Conservation (phyloP, 2,797 vertebrate species). For the Microctenopoma lineatum region DNA sequence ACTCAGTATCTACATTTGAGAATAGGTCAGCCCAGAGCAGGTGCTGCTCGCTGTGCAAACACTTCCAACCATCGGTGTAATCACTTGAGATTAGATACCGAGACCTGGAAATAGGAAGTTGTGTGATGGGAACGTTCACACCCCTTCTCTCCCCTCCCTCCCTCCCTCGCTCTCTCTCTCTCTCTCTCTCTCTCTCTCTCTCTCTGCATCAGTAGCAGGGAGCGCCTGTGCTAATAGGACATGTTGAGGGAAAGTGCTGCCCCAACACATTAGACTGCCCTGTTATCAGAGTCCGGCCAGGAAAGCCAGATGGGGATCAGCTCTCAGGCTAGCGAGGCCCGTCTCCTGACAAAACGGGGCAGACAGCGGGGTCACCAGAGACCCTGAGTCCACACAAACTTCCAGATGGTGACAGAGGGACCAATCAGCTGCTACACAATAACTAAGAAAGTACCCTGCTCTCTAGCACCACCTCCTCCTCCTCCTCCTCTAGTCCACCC, state of each 20-base stretch:
- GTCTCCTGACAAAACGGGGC: conserved; percentile 89
- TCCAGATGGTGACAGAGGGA: conserved; percentile 90
- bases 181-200: conserved; percentile 7
- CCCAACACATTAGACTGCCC: conserved; percentile 25
- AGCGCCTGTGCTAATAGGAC: conserved; percentile 49
- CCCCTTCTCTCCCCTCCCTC: conserved; percentile 10
- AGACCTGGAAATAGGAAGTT: conserved; percentile 22
- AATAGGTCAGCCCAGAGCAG: conserved; percentile 49
- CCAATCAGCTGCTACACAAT: conserved; percentile 89
- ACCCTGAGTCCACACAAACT: conserved; percentile 75
- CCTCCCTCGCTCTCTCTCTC: not conserved
- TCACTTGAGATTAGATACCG: conserved; percentile 67
- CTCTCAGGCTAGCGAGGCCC: conserved; percentile 74
- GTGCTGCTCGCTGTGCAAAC: conserved; percentile 58
- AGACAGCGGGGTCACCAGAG: conserved; percentile 88
- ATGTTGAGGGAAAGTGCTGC: conserved; percentile 40
- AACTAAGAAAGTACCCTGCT: conserved; percentile 87
- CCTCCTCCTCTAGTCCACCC: conserved; percentile 46
- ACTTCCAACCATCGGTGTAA: conserved; percentile 39
- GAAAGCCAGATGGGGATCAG: conserved; percentile 76
- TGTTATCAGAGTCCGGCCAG: conserved; percentile 67
- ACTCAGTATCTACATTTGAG: conserved; percentile 21
- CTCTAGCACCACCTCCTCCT: conserved; percentile 33
- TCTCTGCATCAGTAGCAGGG: conserved; percentile 33
- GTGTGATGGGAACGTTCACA: conserved; percentile 36